Conservation (phyloP, 2,888 invertebrate genomes). For the Neoscelio sp. region DNA sequence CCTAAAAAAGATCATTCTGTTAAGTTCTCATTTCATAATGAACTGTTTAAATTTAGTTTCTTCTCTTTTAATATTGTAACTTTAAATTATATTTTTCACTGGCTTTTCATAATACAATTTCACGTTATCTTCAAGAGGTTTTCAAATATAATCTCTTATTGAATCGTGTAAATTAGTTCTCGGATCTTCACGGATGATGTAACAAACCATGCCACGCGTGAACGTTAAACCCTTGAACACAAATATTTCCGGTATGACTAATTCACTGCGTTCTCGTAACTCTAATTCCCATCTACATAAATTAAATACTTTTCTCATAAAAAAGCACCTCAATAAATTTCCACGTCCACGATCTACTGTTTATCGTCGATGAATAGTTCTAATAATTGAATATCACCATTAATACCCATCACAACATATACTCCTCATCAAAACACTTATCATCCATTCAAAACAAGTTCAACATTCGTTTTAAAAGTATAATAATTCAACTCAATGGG, state of each 20-base stretch:
- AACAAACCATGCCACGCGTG: slow-evolving; percentile 8
- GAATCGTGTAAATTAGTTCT: slow-evolving; percentile 19
- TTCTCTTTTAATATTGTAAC: no score
- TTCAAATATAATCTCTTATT: slow-evolving; percentile 6
- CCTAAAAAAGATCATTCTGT: no score
- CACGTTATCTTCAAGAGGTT: no score
- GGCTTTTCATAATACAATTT: no score
- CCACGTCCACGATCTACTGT: background rate
- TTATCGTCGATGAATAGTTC: background rate
- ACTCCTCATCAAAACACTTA: slow-evolving; percentile 43
- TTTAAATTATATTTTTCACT: no score
- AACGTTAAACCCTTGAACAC: slow-evolving; percentile 17
- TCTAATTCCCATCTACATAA: slow-evolving; percentile 10
- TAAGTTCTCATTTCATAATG: no score
- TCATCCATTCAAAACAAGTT: slow-evolving; percentile 9
- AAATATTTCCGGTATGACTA: slow-evolving; percentile 28
- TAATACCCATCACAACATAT: slow-evolving; percentile 39
- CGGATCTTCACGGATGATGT: slow-evolving; percentile 26
- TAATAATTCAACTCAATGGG: slow-evolving; percentile 29
- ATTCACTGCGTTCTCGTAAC: slow-evolving; percentile 27
- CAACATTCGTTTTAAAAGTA: slow-evolving; percentile 9
- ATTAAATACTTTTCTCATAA: slow-evolving; percentile 2
- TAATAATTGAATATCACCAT: slow-evolving; percentile 55
- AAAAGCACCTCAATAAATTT: slow-evolving; percentile 11
- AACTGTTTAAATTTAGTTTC: no score